Evolutionary conservation across 2,888 invertebrate genomes (phyloP).

Genomic region (Athripsodes cinereus): DNA sequence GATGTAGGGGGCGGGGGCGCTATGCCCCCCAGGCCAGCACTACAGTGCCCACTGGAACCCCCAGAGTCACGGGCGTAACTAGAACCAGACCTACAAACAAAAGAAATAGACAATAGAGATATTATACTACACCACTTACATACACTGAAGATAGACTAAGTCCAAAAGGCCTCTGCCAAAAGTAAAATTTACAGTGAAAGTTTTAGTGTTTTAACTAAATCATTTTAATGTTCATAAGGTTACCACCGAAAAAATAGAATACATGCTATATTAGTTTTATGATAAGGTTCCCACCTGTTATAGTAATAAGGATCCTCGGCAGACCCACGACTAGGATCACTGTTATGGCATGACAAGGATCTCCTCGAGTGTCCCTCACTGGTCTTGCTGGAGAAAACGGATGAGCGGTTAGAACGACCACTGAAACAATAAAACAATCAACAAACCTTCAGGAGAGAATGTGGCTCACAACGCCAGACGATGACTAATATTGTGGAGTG

Average conservation of each 20-base stretch:
- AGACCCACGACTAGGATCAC: constrained; percentile 28
- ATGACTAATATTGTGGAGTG: too few species aligned
- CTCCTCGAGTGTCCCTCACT: constrained; percentile 49
- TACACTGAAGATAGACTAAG: too few species aligned
- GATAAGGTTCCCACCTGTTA: constrained; percentile 37
- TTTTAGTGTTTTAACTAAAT: too few species aligned
- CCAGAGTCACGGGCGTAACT: constrained; percentile 74
- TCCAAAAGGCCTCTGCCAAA: too few species aligned
- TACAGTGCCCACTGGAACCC: constrained; percentile 77
- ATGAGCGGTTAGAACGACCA: constrained; percentile 45
- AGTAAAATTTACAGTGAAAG: too few species aligned
- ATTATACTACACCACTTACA: too few species aligned
- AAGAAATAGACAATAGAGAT: too few species aligned
- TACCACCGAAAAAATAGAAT: too few species aligned
- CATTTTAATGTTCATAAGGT: too few species aligned
- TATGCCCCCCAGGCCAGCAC: constrained; percentile 56
- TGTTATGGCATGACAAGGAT: constrained; percentile 47
- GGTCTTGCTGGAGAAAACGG: constrained; percentile 40
- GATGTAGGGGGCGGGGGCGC: constrained; percentile 26
- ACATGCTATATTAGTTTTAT: neutral
- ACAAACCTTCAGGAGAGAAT: too few species aligned
- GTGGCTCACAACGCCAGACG: too few species aligned
- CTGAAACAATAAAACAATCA: constrained; percentile 8
- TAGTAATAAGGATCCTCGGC: constrained; percentile 37
- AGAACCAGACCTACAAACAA: constrained; percentile 44